These are phyloP conservation scores for Drosophila biarmipes DNA, from an alignment of 1,140 invertebrate genomes.

Conservation along the genomic window DNA sequence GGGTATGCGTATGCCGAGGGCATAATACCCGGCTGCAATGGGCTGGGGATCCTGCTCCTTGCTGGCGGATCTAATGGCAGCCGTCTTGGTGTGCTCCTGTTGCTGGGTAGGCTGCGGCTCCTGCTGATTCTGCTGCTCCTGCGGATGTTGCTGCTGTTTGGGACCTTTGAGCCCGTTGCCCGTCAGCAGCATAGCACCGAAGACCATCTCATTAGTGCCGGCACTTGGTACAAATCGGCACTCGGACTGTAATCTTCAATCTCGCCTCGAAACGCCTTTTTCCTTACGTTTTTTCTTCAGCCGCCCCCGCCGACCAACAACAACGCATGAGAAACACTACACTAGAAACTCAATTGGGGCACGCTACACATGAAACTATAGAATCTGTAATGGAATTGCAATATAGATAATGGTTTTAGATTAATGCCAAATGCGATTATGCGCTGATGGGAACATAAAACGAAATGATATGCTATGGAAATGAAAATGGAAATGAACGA, in stretches of 20 bases:
- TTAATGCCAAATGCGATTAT: constrained; percentile 33
- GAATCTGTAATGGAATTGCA: constrained; percentile 75
- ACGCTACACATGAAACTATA: constrained; percentile 49
- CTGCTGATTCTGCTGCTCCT: constrained; percentile 38
- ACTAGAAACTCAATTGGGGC: constrained; percentile 40
- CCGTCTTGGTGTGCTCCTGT: constrained; percentile 16
- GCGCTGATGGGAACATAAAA: constrained; percentile 7
- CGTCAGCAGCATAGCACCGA: constrained; percentile 84
- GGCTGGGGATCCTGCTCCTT: constrained; percentile 31
- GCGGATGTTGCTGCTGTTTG: constrained; percentile 65
- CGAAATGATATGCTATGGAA: constrained; percentile 42
- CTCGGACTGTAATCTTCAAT: constrained; percentile 27
- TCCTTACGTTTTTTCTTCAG: constrained; percentile 12
- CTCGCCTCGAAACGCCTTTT: constrained; percentile 24
- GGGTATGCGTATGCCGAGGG: constrained; percentile 87
- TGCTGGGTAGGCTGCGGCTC: constrained; percentile 17
- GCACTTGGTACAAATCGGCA: constrained; percentile 59
- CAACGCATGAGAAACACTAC: constrained; percentile 25
- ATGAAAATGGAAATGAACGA: constrained; percentile 33
- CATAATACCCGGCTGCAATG: constrained; percentile 53
- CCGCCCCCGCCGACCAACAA: constrained; percentile 29
- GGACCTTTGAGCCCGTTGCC: constrained; percentile 68
- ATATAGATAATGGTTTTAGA: constrained; percentile 63
- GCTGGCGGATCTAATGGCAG: constrained; percentile 9
- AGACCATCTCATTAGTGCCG: constrained; percentile 83